Conservation (phyloP, 2,797 vertebrate species). For the Dryobates pubescens region DNA sequence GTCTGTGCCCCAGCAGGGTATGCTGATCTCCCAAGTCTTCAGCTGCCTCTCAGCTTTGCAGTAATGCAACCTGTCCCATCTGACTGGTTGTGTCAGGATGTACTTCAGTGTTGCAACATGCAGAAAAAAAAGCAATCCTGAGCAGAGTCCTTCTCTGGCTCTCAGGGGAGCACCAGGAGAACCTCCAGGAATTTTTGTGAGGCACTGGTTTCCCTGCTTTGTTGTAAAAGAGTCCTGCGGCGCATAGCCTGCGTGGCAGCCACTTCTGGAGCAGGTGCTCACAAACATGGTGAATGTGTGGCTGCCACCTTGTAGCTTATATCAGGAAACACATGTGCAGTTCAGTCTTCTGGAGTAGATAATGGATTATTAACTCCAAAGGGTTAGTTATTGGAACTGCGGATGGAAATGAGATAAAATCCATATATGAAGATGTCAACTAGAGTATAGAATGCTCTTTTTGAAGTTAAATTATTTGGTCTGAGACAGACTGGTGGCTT, state of each 20-base stretch:
- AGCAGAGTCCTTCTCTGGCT: neutral
- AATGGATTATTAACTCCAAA: neutral
- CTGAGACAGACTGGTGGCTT: neutral
- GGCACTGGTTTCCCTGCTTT: neutral
- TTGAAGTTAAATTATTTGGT: neutral
- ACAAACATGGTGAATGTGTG: rapidly evolving
- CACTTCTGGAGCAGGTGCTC: neutral
- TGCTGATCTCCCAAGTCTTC: neutral
- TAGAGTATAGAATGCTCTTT: neutral
- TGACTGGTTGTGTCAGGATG: neutral
- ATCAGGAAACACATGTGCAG: neutral
- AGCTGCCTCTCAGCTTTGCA: rapidly evolving
- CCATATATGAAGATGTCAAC: neutral
- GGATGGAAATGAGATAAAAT: neutral
- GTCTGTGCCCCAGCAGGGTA: neutral
- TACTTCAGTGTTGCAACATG: rapidly evolving
- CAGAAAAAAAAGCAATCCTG: neutral
- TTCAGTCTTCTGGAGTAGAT: neutral
- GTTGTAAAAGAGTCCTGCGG: neutral
- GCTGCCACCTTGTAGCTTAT: neutral
- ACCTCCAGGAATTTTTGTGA: neutral
- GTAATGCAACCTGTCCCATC: neutral
- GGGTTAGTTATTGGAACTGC: neutral
- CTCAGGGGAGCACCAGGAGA: neutral
- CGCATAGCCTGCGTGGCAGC: neutral